Percentiles rank a stretch among this genome's conserved stretches.
Conservation (phyloP, 2,113 vertebrate genomes). For the Oostethus manadensis region DNA sequence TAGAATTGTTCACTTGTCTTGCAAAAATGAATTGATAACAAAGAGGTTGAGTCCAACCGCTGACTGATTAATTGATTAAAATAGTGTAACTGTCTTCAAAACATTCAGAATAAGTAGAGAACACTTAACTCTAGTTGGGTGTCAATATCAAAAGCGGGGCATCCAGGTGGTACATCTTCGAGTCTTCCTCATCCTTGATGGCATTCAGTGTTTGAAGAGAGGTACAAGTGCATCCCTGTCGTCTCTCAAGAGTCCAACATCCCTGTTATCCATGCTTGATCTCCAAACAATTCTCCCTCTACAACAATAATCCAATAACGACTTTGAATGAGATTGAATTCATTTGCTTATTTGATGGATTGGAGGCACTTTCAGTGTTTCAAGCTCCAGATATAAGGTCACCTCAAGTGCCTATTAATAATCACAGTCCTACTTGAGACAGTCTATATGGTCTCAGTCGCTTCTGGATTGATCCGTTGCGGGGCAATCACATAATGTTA, state of each 20-base stretch:
- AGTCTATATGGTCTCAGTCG: constrained; percentile 63
- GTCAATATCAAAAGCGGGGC: constrained; percentile 6
- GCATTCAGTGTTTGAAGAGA: constrained; percentile 36
- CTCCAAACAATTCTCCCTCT: constrained; percentile 65
- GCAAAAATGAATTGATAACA: no score
- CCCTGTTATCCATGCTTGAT: constrained; percentile 64
- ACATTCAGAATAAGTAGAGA: constrained; percentile 3
- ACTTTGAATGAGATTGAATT: constrained; percentile 58
- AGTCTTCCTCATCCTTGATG: constrained; percentile 18
- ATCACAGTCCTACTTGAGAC: constrained; percentile 77
- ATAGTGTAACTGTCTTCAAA: not conserved
- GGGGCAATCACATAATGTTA: constrained; percentile 78
- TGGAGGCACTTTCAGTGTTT: constrained; percentile 40
- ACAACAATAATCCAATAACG: constrained; percentile 72
- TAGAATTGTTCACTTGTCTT: no score
- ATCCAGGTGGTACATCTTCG: constrained; percentile 13
- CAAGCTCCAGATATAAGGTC: constrained; percentile 60
- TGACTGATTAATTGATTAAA: not conserved
- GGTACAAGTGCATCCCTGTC: constrained; percentile 42
- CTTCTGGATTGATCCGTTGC: constrained; percentile 68
- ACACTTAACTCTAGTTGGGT: not conserved
- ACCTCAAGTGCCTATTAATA: constrained; percentile 76
- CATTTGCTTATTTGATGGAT: constrained; percentile 61
- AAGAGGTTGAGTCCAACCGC: no score
- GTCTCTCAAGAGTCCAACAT: constrained; percentile 52